Evolutionary conservation across 2,797 vertebrate genomes (phyloP).

Genomic region (Eospalax fontanierii): DNA sequence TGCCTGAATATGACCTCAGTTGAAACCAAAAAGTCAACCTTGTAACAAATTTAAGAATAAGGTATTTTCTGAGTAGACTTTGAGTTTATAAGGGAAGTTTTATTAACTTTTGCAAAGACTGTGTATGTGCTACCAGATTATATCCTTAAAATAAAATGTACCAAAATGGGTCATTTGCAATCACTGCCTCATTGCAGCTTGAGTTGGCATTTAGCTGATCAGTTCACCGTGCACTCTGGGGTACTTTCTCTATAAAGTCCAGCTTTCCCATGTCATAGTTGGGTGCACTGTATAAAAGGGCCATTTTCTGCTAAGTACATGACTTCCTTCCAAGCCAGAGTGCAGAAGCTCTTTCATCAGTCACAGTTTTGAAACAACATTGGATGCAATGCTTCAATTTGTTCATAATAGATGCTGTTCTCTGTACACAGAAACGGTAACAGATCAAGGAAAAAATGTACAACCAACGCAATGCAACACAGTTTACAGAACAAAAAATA

Average conservation of each 20-base stretch:
- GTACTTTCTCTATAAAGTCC: slow-evolving; percentile 73
- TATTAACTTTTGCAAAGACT: slow-evolving; percentile 78
- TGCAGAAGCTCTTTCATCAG: slow-evolving; percentile 59
- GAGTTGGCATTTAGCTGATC: slow-evolving; percentile 71
- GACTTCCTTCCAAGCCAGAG: slow-evolving; percentile 62
- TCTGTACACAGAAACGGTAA: slow-evolving; percentile 22
- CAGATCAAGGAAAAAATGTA: slow-evolving; percentile 30
- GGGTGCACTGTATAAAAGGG: not conserved
- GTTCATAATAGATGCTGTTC: slow-evolving; percentile 27
- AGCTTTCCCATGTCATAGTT: slow-evolving; percentile 25
- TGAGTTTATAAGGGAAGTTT: slow-evolving; percentile 75
- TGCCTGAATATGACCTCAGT: slow-evolving; percentile 79
- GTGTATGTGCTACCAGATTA: slow-evolving; percentile 45
- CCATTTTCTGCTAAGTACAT: slow-evolving; percentile 68
- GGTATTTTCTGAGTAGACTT: slow-evolving; percentile 67
- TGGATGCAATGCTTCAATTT: not conserved
- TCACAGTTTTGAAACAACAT: slow-evolving; percentile 63
- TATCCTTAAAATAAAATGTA: slow-evolving; percentile 69
- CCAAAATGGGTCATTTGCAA: slow-evolving; percentile 79
- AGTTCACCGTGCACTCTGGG: not conserved
- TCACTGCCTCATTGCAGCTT: slow-evolving; percentile 74
- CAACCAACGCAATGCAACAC: not conserved
- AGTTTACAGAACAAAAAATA: slow-evolving; percentile 16
- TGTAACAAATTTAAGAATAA: slow-evolving; percentile 70
- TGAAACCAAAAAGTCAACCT: slow-evolving; percentile 80